Evolutionary conservation across 2,113 vertebrate genomes (phyloP).

Genomic region (Takifugu flavidus): DNA sequence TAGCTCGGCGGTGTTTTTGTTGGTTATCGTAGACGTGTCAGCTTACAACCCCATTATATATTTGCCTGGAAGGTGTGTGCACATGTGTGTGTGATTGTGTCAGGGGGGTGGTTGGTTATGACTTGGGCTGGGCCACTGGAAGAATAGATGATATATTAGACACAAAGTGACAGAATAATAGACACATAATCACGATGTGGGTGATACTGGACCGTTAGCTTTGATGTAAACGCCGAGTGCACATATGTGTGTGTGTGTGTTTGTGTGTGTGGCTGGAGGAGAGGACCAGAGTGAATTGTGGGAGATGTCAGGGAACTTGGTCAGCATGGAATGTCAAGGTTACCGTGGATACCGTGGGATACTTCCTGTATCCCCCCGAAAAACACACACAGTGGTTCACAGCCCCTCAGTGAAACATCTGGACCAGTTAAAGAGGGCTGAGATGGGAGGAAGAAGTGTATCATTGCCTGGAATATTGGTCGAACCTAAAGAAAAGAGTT

Average conservation of each 20-base stretch:
- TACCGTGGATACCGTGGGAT: slow-evolving; percentile 78
- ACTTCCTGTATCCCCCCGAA: slow-evolving; percentile 68
- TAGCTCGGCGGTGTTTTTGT: slow-evolving; percentile 28
- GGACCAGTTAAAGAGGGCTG: slow-evolving; percentile 43
- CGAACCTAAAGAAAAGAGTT: not conserved
- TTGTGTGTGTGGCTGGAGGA: slow-evolving; percentile 28
- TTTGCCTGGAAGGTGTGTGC: slow-evolving; percentile 39
- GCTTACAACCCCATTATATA: slow-evolving; percentile 60
- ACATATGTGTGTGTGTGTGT: slow-evolving; percentile 18
- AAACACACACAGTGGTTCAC: slow-evolving; percentile 43
- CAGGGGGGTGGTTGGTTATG: slow-evolving; percentile 9
- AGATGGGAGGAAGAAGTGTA: slow-evolving; percentile 29
- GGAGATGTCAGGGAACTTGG: slow-evolving; percentile 72
- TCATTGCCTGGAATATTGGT: not conserved
- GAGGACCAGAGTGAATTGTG: slow-evolving; percentile 58
- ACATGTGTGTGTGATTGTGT: slow-evolving; percentile 9
- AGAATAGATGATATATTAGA: slow-evolving; percentile 32
- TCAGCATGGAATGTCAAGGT: slow-evolving; percentile 74
- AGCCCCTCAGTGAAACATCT: slow-evolving; percentile 69
- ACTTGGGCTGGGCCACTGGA: not conserved
- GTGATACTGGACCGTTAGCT: slow-evolving; percentile 1
- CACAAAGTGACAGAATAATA: slow-evolving; percentile 21
- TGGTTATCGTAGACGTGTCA: slow-evolving; percentile 58
- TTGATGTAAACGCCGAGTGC: not conserved
- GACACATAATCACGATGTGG: slow-evolving; percentile 14